Evolutionary conservation across 2,113 vertebrate species (phyloP).

Genomic region (Apteryx mantelli): DNA sequence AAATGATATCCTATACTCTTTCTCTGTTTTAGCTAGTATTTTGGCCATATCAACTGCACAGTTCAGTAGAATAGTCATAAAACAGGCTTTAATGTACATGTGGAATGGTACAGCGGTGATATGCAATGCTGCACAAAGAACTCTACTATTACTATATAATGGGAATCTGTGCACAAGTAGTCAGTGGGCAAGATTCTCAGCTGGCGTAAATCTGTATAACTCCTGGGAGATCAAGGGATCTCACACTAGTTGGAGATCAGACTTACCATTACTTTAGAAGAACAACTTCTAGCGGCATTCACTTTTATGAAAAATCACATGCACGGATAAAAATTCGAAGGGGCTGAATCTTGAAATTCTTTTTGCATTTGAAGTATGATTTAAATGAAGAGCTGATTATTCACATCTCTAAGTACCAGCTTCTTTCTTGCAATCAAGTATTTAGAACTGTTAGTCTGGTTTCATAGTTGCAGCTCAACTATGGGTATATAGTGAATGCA

Average conservation of each 20-base stretch:
- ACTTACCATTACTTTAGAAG: background rate
- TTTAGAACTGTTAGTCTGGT: background rate
- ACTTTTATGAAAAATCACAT: background rate
- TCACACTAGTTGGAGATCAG: background rate
- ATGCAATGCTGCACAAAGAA: background rate
- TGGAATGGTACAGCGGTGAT: background rate
- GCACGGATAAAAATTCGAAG: background rate
- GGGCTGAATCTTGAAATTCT: background rate
- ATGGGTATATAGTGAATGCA: background rate
- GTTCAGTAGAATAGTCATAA: background rate
- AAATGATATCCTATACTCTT: background rate
- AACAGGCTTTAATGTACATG: background rate
- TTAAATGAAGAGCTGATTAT: slow-evolving; percentile 23
- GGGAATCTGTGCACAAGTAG: background rate
- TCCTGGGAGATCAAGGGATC: slow-evolving; percentile 8
- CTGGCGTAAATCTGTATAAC: background rate
- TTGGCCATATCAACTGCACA: background rate
- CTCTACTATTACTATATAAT: background rate
- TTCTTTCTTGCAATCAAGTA: background rate
- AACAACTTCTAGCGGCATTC: background rate
- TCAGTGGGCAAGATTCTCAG: slow-evolving; percentile 11
- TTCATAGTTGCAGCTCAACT: background rate
- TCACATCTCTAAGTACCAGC: background rate
- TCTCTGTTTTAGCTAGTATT: background rate
- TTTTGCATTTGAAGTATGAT: slow-evolving; percentile 2